Evolutionary conservation across 2,797 vertebrate species (phyloP), one percentile per base, ranked within the genome.

Genomic region (Heliangelus exortis): DNA sequence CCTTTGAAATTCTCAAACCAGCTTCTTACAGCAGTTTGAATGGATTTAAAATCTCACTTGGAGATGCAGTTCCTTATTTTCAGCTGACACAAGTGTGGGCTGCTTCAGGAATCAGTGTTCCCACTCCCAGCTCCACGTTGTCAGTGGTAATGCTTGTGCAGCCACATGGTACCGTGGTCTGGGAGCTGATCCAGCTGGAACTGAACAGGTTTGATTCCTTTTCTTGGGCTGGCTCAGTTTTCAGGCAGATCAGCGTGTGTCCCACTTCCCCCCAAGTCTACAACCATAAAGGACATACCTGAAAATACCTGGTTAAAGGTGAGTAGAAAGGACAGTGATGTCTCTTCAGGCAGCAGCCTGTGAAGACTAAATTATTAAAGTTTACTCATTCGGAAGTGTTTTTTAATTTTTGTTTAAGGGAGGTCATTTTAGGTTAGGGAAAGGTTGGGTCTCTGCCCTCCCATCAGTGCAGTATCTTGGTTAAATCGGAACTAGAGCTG

Each of bases 361-460:
- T 73, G 63, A 90, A 94, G 85, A 79, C 13, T 62, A 34, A 69
- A 87, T 76, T 53, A 85, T 85, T 83, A 11, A 61, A 89, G 65
- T 72, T 89, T 86, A 12, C 63, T 93, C 83, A 19, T 85, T 75
- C 89, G 69, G 61, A 90, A 84, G 47, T 39, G 63, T 92, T 94
- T 82, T 2, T 74, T 84, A 89, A 89, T 61, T 48, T 55, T 31
- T 31, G 43, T 66, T 62, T n/a, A 58, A 84, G 58, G 79, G 34
- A 86, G 91, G 77, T 94, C 69, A 47, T 87, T 25, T 45, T 53
- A 69, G 90, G 81, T 89, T 58, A 63, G 68, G 72, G 61, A n/a
- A 65, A 77, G 89, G 58, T 41, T 92, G 76, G 58, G 73, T 84
- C 53, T 87, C 57, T 84, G 71, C 36, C 59, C 74, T 89, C 73